Conservation (phyloP, 64 coral and sea anemone species). For the Acropora yongei region DNA sequence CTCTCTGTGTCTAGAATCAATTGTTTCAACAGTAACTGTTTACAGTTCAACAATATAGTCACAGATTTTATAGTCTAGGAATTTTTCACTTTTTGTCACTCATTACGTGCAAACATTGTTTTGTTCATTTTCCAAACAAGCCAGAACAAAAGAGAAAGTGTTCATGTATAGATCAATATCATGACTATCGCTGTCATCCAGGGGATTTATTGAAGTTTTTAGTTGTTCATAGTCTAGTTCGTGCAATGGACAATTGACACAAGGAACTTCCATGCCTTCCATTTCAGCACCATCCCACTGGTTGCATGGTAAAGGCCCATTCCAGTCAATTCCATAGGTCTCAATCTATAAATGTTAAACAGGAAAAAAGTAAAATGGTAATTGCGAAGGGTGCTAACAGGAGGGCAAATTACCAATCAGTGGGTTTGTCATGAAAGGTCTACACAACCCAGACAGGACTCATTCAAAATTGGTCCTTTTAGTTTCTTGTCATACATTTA, state of each 20-base stretch:
- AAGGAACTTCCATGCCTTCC: slow-evolving; percentile 51
- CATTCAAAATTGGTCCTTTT: slow-evolving; percentile 9
- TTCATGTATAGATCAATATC: slow-evolving; percentile 50
- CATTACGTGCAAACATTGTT: background rate
- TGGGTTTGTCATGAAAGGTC: background rate
- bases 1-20: background rate
- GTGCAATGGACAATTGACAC: slow-evolving; percentile 54
- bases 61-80: background rate
- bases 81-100: background rate
- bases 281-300: slow-evolving; percentile 64
- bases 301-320: slow-evolving; percentile 76
- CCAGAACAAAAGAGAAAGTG: slow-evolving; percentile 49
- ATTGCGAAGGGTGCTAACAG: background rate
- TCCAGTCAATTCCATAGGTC: slow-evolving; percentile 77
- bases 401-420: slow-evolving; percentile 3
- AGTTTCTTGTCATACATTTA: background rate
- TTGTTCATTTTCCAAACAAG: slow-evolving; percentile 19
- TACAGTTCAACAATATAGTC: background rate
- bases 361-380: slow-evolving; percentile 3
- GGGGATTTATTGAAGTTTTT: slow-evolving; percentile 18
- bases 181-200: slow-evolving; percentile 60
- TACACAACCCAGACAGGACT: background rate
- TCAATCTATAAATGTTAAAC: slow-evolving; percentile 19
- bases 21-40: background rate
- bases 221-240: slow-evolving; percentile 11